These are phyloP conservation scores for Noctua comes DNA, from an alignment of 2,888 invertebrate genomes.

Conservation along the genomic window DNA sequence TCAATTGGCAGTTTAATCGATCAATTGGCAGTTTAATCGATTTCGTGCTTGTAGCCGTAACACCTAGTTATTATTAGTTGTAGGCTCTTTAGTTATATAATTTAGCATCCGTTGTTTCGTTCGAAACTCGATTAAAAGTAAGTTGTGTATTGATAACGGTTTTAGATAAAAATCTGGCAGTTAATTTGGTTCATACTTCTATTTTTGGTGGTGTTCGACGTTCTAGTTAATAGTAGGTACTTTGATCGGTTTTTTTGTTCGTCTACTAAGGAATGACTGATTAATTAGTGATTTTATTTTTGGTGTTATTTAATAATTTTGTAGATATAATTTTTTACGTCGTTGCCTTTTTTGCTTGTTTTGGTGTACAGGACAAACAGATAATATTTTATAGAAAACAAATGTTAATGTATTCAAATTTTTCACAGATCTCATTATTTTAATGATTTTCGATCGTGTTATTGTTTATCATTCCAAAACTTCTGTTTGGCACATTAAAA, in stretches of 20 bases:
- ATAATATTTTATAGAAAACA: conserved; percentile 17
- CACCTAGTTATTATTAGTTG: conserved; percentile 50
- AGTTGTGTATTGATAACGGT: conserved; percentile 37
- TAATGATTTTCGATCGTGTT: conserved; percentile 64
- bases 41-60: conserved; percentile 59
- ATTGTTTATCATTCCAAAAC: conserved; percentile 70
- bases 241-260: conserved; percentile 29
- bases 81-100: conserved; percentile 51
- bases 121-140: conserved; percentile 16
- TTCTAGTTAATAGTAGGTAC: conserved; percentile 25
- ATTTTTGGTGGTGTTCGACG: conserved; percentile 37
- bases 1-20: conserved; percentile 69
- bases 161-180: conserved; percentile 44
- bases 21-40: conserved; percentile 69
- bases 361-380: conserved; percentile 6
- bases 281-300: conserved; percentile 35
- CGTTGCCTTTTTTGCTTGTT: not conserved
- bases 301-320: conserved; percentile 13
- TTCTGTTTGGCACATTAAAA: conserved; percentile 59
- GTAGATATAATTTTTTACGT: conserved; percentile 14
- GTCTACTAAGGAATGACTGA: conserved; percentile 17
- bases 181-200: conserved; percentile 44
- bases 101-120: conserved; percentile 47
- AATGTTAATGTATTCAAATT: conserved; percentile 43
- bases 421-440: conserved; percentile 48